Conservation (phyloP, 30 jellyfish, hydroid and myxozoan species). For the Aurelia sp. region DNA sequence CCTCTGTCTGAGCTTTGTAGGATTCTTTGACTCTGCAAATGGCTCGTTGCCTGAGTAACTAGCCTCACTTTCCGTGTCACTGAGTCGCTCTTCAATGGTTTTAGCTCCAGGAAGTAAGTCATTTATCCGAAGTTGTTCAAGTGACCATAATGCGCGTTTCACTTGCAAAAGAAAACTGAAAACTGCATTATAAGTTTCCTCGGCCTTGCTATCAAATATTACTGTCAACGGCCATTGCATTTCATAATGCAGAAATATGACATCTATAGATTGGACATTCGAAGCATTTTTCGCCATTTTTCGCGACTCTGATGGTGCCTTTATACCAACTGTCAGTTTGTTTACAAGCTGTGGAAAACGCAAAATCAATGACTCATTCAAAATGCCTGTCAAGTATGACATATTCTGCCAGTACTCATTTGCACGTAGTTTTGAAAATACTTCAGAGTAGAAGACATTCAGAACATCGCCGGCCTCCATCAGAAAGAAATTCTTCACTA, state of each 20-base stretch:
- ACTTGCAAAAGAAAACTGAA: conserved; percentile 82
- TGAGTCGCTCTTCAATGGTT: background rate
- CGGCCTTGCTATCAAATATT: conserved; percentile 72
- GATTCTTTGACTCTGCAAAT: background rate
- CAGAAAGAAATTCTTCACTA: conserved; percentile 75
- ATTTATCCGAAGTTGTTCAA: conserved; percentile 73
- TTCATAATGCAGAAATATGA: conserved; percentile 42
- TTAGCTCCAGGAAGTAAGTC: conserved; percentile 12
- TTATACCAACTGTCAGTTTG: conserved; percentile 48
- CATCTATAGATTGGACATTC: conserved; percentile 35
- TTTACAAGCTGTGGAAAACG: conserved; percentile 72
- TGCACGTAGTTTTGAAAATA: conserved; percentile 74
- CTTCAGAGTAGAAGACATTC: conserved; percentile 75
- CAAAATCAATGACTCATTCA: conserved; percentile 81
- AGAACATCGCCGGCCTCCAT: conserved; percentile 91
- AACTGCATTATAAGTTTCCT: conserved; percentile 72
- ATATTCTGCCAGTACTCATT: conserved; percentile 76
- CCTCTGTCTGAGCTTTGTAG: conserved; percentile 22
- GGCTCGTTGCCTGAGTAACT: background rate
- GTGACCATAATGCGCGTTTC: conserved; percentile 88
- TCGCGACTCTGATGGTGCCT: conserved; percentile 28
- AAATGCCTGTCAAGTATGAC: conserved; percentile 76
- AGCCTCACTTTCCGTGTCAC: background rate
- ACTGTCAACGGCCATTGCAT: conserved; percentile 86
- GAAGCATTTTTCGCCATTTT: background rate